Evolutionary conservation across 2,888 invertebrate species (phyloP).

Genomic region (Cryptocephalus primarius): DNA sequence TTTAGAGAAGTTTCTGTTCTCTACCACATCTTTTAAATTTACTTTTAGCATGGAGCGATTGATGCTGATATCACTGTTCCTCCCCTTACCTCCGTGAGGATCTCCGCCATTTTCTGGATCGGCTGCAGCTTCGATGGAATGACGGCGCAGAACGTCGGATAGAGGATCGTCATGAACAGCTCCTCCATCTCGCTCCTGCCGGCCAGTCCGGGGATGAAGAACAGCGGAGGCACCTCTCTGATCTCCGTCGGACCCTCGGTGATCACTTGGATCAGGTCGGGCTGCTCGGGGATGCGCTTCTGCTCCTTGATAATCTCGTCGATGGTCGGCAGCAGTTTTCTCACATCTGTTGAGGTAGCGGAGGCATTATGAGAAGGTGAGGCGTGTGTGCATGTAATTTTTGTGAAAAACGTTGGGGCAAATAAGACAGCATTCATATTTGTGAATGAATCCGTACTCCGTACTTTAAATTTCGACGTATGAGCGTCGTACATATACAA

Average conservation of each 20-base stretch:
- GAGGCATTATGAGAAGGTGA: too few relatives aligned
- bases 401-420: too few relatives aligned
- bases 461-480: too few relatives aligned
- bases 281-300: constrained; percentile 20
- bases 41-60: too few relatives aligned
- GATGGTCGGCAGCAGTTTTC: constrained; percentile 26
- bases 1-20: too few relatives aligned
- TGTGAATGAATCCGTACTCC: too few relatives aligned
- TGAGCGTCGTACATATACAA: too few relatives aligned
- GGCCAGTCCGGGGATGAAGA: constrained; percentile 35
- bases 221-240: constrained; percentile 32
- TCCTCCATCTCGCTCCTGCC: constrained; percentile 22
- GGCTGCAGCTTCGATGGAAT: constrained; percentile 23
- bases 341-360: constrained; percentile 26
- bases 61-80: too few relatives aligned
- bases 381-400: too few relatives aligned
- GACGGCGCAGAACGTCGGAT: constrained; percentile 33
- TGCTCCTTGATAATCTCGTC: constrained; percentile 23
- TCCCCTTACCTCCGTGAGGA: constrained; percentile 23
- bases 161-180: constrained; percentile 27
- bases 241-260: constrained; percentile 31
- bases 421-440: too few relatives aligned
- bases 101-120: constrained; percentile 25
- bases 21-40: too few relatives aligned
- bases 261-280: constrained; percentile 28